Base-by-base conservation (phyloP, 2,113 vertebrate species). In the Alectura lathami region DNA sequence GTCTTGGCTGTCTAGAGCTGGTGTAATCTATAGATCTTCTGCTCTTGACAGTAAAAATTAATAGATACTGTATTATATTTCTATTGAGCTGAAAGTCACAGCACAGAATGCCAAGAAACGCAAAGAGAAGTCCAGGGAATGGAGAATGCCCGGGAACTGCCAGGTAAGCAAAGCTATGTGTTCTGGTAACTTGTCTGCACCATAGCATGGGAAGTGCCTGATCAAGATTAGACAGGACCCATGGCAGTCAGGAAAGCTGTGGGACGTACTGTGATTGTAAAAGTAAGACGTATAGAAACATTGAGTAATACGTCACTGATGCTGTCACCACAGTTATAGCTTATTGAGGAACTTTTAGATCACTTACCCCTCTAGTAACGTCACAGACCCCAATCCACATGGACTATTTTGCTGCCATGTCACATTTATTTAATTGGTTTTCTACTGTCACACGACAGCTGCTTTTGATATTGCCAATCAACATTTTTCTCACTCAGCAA, bases 381-480 rank as follows among this genome's bases (percentile, higher is more conserved):
- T 89, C 95, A 95, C 76, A 66, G 66, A 16, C 68, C 76, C 64
- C 30, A 64, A 30, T 81, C 76, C 91, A 59, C 83, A 60, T 0
- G 7, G 76, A 10, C 60, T 75, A 3, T 86, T 94, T 75, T 92
- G 88, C 80, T 96, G 95, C 96, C 94, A 78, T 95, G 92, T 95
- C 91, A 78, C 83, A 95, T 95, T 96, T 83, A 51, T 53, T 80
- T 90, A 93, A 96, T 91, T 95, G 88, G 7, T 42, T 96, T 86
- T 93, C 9, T 40, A 66, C 69, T 92, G 94, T 92, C 77, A 32
- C n/a, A 70, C 64, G 76, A 90, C 93, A 88, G 88, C 93, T 96
- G 94, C 66, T 95, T 94, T 95, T 93, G 76, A 94, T 95, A 92
- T 95, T 94, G 72, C 83, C 79, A 86, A 86, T 82, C 90, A 88